Evolutionary conservation across 53 echinoderm and acorn worm genomes (phyloP).

Genomic region (Stichopus horrens): DNA sequence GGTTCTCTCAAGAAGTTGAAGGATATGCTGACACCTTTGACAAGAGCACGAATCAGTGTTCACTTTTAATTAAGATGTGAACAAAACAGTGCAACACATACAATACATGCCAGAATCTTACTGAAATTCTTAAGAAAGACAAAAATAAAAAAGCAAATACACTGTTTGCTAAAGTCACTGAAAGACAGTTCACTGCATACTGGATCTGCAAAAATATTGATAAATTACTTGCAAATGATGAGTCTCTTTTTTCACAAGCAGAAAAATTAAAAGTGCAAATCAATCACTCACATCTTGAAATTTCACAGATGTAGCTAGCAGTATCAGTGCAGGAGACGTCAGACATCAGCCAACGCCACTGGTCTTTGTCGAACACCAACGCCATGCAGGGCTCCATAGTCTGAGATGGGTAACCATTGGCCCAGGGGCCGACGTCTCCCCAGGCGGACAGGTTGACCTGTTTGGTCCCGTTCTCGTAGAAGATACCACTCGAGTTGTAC

Average conservation of each 20-base stretch:
- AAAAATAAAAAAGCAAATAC: no score
- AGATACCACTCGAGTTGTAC: conserved; percentile 23
- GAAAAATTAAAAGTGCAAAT: not conserved
- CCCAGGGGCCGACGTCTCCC: conserved; percentile 51
- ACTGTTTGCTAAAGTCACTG: no score
- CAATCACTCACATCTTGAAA: conserved; percentile 61
- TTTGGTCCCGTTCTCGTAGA: conserved; percentile 48
- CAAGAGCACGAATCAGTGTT: no score
- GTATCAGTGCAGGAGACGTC: conserved; percentile 45
- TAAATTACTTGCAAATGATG: no score
- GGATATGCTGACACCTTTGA: no score
- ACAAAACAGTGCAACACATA: no score
- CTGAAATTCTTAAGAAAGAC: no score
- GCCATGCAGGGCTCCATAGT: conserved; percentile 50
- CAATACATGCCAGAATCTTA: no score
- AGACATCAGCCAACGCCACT: conserved; percentile 61
- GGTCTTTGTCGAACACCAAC: conserved; percentile 54
- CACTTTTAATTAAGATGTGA: no score
- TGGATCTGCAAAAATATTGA: no score
- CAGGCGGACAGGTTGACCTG: conserved; percentile 52
- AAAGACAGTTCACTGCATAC: no score
- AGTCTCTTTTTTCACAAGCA: not conserved
- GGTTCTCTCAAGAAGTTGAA: no score
- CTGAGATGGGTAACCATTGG: conserved; percentile 53
- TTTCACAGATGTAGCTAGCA: conserved; percentile 68